Conservation (phyloP, 2,888 invertebrate species). For the Beris chalybata region DNA sequence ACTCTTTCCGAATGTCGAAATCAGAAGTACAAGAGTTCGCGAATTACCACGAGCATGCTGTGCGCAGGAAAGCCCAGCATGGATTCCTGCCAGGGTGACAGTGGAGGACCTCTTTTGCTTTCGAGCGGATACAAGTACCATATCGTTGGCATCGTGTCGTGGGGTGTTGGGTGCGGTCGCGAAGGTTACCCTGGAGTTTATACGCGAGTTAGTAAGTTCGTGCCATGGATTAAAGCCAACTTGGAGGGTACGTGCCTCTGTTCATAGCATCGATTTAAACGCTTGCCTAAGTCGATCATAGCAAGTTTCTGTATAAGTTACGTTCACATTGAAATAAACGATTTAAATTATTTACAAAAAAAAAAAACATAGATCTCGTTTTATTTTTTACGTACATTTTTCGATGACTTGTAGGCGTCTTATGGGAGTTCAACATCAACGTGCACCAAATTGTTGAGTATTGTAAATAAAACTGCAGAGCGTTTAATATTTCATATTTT, state of each 20-base stretch:
- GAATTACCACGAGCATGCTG: conserved; percentile 83
- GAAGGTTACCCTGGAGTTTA: conserved; percentile 60
- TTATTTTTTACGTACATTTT: too few species aligned
- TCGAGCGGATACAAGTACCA: conserved; percentile 76
- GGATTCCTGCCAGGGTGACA: conserved; percentile 88
- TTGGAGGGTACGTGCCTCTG: conserved; percentile 76
- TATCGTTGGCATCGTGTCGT: conserved; percentile 82
- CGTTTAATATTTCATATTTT: too few species aligned
- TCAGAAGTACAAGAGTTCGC: conserved; percentile 80
- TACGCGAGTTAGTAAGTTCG: conserved; percentile 57
- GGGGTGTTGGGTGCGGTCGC: conserved; percentile 70
- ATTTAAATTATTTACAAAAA: too few species aligned
- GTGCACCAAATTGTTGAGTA: too few species aligned
- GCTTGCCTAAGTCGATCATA: conserved; percentile 11
- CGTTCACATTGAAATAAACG: conserved; percentile 2
- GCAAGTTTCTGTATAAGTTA: conserved; percentile 16
- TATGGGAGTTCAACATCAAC: too few species aligned
- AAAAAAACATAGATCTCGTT: too few species aligned
- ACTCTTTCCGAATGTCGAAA: conserved; percentile 76
- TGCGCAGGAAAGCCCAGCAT: conserved; percentile 80
- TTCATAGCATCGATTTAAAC: conserved; percentile 43
- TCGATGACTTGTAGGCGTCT: too few species aligned
- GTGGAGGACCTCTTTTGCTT: conserved; percentile 79
- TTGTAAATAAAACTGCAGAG: too few species aligned
- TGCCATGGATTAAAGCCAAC: conserved; percentile 75